Base-by-base conservation (phyloP, 2,113 vertebrate species). In the Arenaria interpres region DNA sequence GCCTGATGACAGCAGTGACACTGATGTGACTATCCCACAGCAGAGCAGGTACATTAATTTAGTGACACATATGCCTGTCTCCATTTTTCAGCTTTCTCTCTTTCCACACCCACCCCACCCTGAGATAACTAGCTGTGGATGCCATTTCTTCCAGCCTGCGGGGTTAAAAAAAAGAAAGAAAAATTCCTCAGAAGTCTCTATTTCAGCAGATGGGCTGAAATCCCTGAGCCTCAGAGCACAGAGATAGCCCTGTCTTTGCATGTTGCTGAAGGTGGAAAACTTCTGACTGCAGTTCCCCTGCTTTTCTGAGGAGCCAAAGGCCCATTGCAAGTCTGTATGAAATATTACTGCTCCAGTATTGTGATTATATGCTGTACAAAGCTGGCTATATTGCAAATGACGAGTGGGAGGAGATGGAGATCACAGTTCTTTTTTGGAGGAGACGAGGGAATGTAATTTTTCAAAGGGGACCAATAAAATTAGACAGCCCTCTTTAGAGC, bases 401-500 rank as follows among this genome's bases (percentile, higher is more conserved):
- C 28, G 30, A 91, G 84, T 80, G 59, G 94, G 87, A 97, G 92
- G 53, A 59, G 71, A 88, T 14, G 32, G 62, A 66, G 62, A 93
- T 91, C 74, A 46, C 82, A 92, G 81, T 30, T 91, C 75, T 82
- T 94, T 93, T 90, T 67, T 88, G 41, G 73, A 95, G 93, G 82
- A 81, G 71, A 95, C 37, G 69, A 94, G 89, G 35, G 73, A 93
- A 88, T 72, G 74, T 74, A 79, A 92, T 97, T 97, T 95, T 97
- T 95, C 81, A 94, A 96, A 96, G 32, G 73, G 69, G 57, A 75
- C 59, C 94, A 92, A 91, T 97, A 95, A 97, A 93, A 94, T 54
- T 50, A 93, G 95, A 60, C 57, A 84, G 45, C 32, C 28, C 41
- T 80, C 46, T 75, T 83, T n/a, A 39, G 33, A 91, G n/a, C 15